Percentiles rank a stretch among this genome's conserved stretches.
phyloP scores from a whole-genome alignment of 2,797 vertebrate genomes.

The Phrynocephalus forsythii region DNA sequence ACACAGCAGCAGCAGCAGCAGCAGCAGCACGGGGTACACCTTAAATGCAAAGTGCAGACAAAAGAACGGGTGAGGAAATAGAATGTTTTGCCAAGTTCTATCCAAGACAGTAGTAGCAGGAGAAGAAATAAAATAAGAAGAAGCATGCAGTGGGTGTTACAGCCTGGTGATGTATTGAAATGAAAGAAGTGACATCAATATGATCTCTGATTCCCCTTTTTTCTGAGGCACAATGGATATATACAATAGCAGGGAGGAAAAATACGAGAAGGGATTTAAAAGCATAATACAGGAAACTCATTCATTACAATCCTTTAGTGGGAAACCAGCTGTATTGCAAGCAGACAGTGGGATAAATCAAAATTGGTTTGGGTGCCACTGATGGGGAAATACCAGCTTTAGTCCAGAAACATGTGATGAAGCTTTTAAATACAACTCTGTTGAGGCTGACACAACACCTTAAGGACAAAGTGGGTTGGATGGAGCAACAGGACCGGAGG shows the following conservation, averaged over 20 bases:
- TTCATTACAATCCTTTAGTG: constrained; percentile 1
- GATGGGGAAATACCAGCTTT: neutral
- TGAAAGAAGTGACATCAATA: neutral
- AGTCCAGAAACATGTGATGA: neutral
- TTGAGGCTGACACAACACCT: neutral
- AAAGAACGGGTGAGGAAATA: constrained; percentile 14
- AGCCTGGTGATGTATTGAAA: constrained; percentile 3
- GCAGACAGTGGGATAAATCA: neutral
- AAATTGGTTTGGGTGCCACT: neutral
- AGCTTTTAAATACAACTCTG: neutral
- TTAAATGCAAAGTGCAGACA: constrained; percentile 54
- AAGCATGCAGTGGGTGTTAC: constrained; percentile 31
- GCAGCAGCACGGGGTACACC: constrained; percentile 16
- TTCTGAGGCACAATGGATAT: neutral
- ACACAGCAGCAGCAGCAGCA: neutral
- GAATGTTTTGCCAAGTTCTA: constrained; percentile 40
- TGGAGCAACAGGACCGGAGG: neutral
- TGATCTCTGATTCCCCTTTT: neutral
- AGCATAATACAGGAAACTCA: neutral
- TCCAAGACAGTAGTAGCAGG: neutral
- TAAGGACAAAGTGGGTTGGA: neutral
- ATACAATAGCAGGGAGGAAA: neutral
- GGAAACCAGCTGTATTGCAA: neutral
- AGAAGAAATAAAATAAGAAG: constrained; percentile 40
- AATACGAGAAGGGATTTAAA: neutral